A percentile compares a stretch with the other conserved stretches of the same genome.
These are phyloP conservation scores for Rhegmatorhina hoffmannsi DNA, from an alignment of 2,113 vertebrate species.

Conservation along the genomic window DNA sequence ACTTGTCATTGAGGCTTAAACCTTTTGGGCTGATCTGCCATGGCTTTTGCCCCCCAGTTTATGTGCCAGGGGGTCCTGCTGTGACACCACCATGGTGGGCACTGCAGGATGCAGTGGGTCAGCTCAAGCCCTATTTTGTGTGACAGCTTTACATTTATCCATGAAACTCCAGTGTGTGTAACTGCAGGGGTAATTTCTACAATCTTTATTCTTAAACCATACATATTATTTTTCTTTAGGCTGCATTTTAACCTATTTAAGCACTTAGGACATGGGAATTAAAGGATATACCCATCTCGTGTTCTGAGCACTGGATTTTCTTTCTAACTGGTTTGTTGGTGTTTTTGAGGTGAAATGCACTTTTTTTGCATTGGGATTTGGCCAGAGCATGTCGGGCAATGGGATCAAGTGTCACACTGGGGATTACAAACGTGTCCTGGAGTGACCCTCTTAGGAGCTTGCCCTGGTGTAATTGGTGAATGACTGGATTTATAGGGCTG, in stretches of 20 bases:
- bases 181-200: not conserved
- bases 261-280: not conserved
- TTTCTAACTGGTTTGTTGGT: not conserved
- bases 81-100: accelerated
- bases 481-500: conserved; percentile 50
- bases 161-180: accelerated
- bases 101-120: not conserved
- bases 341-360: not conserved
- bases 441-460: conserved; percentile 57
- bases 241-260: not conserved
- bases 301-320: not conserved
- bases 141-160: not conserved
- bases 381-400: conserved; percentile 27
- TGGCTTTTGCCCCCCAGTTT: accelerated
- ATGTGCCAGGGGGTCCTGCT: accelerated
- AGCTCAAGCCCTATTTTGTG: not conserved
- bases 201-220: not conserved
- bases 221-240: not conserved
- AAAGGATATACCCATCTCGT: not conserved
- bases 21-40: accelerated
- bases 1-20: accelerated
- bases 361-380: conserved; percentile 6
- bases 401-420: conserved; percentile 62
- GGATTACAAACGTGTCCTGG: conserved; percentile 53
- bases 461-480: conserved; percentile 45